Percentiles rank a stretch among this genome's conserved stretches.
phyloP scores from a whole-genome alignment of 1,140 invertebrate genomes.

The Tetramorium parvispinum region DNA sequence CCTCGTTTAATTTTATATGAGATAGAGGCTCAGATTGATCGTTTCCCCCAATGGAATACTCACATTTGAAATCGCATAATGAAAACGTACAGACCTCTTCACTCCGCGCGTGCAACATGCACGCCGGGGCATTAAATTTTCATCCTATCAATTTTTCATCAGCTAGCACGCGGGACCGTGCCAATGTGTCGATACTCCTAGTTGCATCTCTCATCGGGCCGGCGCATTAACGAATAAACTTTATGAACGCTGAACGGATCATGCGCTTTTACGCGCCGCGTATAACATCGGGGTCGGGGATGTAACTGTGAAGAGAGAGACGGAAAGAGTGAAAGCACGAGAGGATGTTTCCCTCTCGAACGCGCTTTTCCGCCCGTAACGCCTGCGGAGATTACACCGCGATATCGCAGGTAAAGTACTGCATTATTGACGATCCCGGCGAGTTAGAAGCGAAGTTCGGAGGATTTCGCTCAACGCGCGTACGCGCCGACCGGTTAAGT shows the following conservation, averaged over 20 bases:
- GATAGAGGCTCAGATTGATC: conserved; percentile 26
- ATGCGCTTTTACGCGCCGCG: conserved; percentile 16
- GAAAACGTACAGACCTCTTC: conserved; percentile 39
- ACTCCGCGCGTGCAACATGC: background rate
- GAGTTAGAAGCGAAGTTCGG: conserved; percentile 60
- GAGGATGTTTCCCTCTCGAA: conserved; percentile 19
- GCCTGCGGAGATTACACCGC: conserved; percentile 54
- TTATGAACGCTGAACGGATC: conserved; percentile 51
- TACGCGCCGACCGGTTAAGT: conserved; percentile 73
- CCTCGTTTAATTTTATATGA: conserved; percentile 35
- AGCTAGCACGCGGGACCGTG: background rate
- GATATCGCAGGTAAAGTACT: conserved; percentile 61
- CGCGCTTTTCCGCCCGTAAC: conserved; percentile 37
- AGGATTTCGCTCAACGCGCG: conserved; percentile 65
- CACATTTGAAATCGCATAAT: conserved; percentile 45
- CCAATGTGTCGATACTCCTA: conserved; percentile 43
- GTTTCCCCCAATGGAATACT: conserved; percentile 3
- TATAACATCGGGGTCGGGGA: background rate
- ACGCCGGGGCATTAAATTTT: conserved; percentile 48
- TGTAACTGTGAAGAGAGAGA: conserved; percentile 22
- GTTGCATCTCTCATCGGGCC: conserved; percentile 34
- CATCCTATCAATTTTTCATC: conserved; percentile 57
- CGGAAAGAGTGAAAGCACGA: conserved; percentile 47
- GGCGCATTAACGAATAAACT: conserved; percentile 56
- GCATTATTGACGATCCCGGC: conserved; percentile 60